Base-by-base conservation (phyloP, 2,113 vertebrate species). In the Pterocles gutturalis region DNA sequence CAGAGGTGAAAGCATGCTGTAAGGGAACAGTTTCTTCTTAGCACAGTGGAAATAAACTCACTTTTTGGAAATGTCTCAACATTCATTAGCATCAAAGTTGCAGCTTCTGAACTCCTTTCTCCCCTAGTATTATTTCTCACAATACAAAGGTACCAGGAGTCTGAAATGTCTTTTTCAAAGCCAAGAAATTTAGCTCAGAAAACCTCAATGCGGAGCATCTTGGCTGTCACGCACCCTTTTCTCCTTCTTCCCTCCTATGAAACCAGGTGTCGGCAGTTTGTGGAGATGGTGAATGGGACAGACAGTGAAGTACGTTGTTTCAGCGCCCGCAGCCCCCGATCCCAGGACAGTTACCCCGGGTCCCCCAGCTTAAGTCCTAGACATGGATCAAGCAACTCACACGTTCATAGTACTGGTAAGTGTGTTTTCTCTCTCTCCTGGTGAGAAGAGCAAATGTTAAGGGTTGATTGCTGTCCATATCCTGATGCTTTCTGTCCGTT, bases 201-300 rank as follows among this genome's bases (percentile, higher is more conserved):
- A 31, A 21, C 46, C 45, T 66, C 4, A 14, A 5, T 20, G 88
- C 79, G 45, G 95, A 88, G 61, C 92, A 85, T 38, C 28, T 80
- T 24, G 89, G 83, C 89, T 95, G 89, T 96, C 95, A 95, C 19
- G 5, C 93, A 5, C 4, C 84, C 62, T 25, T 31, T 94, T 79
- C 60, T 93, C 87, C 88, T 17, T 36, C 61, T 88, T 72, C 43
- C 64, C 66, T 91, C 71, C 67, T 61, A 79, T 91, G 77, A 67
- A 70, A 4, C 0, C 94, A 99, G 99, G 98, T 99, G 99, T 98
- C 99, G 99, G 95, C 99, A 99, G 96, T 99, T 99, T 81, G 99
- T 99, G 98, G 99, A 99, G 98, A 99, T 99, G 99, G 99, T 99
- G 97, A 99, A 99, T 5, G 99, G 99, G 85, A 99, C 99, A 5